A percentile compares a stretch with the other conserved stretches of the same genome.
Evolutionary conservation across 2,888 invertebrate species (phyloP).

Genomic region (Terebella lapidaria): DNA sequence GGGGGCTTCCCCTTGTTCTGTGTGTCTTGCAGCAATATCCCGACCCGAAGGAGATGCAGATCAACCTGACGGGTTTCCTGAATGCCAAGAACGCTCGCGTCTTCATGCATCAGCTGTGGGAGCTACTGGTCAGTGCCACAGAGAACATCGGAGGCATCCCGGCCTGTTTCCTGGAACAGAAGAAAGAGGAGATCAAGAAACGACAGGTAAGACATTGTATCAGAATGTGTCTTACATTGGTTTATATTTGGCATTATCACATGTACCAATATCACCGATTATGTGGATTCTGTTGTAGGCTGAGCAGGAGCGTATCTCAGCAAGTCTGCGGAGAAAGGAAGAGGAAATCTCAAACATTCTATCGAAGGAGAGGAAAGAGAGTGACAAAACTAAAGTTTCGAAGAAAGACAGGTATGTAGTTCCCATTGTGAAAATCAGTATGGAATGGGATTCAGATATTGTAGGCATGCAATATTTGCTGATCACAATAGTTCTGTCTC

Average conservation of each 20-base stretch:
- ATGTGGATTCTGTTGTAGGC: too few relatives aligned
- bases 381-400: slow-evolving; percentile 23
- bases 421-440: too few relatives aligned
- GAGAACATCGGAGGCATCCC: slow-evolving; percentile 94
- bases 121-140: slow-evolving; percentile 87
- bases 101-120: slow-evolving; percentile 98
- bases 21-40: slow-evolving; percentile 60
- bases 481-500: too few relatives aligned
- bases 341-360: slow-evolving; percentile 50
- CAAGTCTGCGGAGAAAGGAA: slow-evolving; percentile 57
- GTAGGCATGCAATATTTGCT: too few relatives aligned
- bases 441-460: too few relatives aligned
- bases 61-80: slow-evolving; percentile 97
- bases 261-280: too few relatives aligned
- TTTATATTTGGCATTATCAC: background rate
- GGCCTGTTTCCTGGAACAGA: slow-evolving; percentile 86
- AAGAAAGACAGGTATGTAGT: too few relatives aligned
- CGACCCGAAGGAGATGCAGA: slow-evolving; percentile 98
- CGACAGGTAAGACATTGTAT: slow-evolving; percentile 25
- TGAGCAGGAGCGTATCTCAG: slow-evolving; percentile 71
- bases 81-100: slow-evolving; percentile 95
- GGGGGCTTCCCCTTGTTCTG: too few relatives aligned
- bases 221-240: background rate
- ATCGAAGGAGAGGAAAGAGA: slow-evolving; percentile 34
- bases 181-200: slow-evolving; percentile 81